phyloP scores from a whole-genome alignment of 2,797 vertebrate genomes.

The Syndactyla subalaris region DNA sequence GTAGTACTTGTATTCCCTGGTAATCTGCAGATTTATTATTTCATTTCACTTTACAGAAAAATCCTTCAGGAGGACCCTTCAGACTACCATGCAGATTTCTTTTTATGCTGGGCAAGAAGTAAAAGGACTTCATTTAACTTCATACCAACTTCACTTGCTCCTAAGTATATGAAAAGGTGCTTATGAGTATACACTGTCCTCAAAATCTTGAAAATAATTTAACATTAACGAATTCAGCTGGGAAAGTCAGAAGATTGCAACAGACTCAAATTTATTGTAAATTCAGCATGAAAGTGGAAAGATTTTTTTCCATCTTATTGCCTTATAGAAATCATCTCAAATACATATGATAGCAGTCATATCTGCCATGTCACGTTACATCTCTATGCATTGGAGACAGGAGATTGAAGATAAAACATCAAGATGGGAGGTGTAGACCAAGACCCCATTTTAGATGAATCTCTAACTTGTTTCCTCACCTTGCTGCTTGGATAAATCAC shows the following conservation, averaged over 20 bases:
- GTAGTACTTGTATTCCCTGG: conserved; percentile 11
- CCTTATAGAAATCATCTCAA: background rate
- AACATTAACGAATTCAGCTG: background rate
- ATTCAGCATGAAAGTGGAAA: background rate
- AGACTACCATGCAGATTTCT: conserved; percentile 20
- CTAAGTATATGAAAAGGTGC: background rate
- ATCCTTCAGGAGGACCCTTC: conserved; percentile 32
- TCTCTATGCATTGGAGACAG: background rate
- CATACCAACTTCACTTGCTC: background rate
- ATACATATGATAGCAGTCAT: background rate
- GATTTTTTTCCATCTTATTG: background rate
- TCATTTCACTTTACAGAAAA: conserved; percentile 53
- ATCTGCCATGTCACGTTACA: background rate
- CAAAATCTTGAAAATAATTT: background rate
- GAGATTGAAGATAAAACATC: background rate
- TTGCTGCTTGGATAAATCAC: background rate
- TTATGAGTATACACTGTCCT: background rate
- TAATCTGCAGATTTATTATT: conserved; percentile 55
- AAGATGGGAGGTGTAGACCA: background rate
- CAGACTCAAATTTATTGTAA: background rate
- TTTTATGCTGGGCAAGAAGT: conserved; percentile 43
- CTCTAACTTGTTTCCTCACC: background rate
- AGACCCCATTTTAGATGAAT: background rate
- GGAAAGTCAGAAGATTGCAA: background rate
- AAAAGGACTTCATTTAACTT: conserved; percentile 26